phyloP scores from a whole-genome alignment of 2,113 vertebrate species.

The Brachirus orientalis region DNA sequence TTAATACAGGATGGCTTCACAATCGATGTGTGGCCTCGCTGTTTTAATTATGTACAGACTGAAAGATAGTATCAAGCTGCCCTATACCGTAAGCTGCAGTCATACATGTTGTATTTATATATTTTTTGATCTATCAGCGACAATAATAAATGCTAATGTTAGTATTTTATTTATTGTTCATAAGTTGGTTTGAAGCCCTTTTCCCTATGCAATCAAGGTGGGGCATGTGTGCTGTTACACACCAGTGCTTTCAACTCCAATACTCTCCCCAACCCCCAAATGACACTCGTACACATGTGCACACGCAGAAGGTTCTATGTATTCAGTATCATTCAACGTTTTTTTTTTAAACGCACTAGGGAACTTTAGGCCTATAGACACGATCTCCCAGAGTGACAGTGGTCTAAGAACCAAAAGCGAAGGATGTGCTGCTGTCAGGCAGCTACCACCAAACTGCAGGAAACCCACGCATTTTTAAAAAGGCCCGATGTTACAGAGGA shows the following conservation, averaged over 20 bases:
- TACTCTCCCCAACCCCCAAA: constrained; percentile 37
- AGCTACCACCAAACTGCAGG: neutral
- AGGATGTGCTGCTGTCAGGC: neutral
- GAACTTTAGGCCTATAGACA: neutral
- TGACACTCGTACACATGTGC: neutral
- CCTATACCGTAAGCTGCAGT: neutral
- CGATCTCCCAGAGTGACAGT: constrained; percentile 1
- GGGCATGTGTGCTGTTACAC: constrained; percentile 49
- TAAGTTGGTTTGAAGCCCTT: neutral
- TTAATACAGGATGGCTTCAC: constrained; percentile 13
- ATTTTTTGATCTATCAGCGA: neutral
- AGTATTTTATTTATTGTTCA: neutral
- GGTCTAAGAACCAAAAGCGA: neutral
- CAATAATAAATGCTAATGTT: neutral
- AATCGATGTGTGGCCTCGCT: neutral
- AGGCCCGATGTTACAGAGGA: neutral
- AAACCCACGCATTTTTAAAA: neutral
- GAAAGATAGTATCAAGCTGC: neutral
- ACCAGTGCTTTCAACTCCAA: constrained; percentile 50
- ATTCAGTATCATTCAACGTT: constrained; percentile 22
- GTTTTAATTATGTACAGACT: constrained; percentile 5
- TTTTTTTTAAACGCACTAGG: neutral
- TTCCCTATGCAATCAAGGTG: constrained; percentile 14
- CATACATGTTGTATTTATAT: neutral
- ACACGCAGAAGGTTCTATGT: neutral